Conservation (phyloP, 2,888 invertebrate genomes). For the Phasia obesa region DNA sequence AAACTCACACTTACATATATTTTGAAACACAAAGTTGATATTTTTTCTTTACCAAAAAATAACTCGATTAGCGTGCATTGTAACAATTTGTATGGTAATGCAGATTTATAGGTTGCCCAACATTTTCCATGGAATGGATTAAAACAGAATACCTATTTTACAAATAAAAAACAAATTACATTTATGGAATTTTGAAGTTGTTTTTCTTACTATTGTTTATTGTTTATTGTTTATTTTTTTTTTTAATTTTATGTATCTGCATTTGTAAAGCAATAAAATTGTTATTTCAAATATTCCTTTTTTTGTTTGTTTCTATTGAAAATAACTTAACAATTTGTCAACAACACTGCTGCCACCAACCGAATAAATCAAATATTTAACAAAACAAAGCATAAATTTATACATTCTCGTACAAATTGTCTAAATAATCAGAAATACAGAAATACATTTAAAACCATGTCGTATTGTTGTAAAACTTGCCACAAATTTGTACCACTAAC, state of each 20-base stretch:
- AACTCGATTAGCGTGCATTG: no score
- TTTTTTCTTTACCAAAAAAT: no score
- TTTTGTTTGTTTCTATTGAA: conserved; percentile 16
- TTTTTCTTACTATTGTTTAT: conserved; percentile 7
- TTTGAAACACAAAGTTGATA: no score
- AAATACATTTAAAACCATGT: conserved; percentile 17
- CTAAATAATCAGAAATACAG: conserved; percentile 7
- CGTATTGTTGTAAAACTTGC: conserved; percentile 37
- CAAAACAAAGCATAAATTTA: conserved; percentile 26
- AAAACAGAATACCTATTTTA: not conserved
- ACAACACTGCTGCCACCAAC: conserved; percentile 42
- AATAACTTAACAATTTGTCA: conserved; percentile 49
- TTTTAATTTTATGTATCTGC: not conserved
- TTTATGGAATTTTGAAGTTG: conserved; percentile 33
- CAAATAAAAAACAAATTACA: not conserved
- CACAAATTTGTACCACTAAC: conserved; percentile 29
- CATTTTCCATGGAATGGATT: conserved; percentile 7
- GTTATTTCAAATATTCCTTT: conserved; percentile 34
- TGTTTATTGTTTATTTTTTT: no score
- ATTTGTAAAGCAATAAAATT: conserved; percentile 37
- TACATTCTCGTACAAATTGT: conserved; percentile 25
- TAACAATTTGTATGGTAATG: not conserved
- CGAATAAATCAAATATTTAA: conserved; percentile 45
- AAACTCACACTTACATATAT: no score
- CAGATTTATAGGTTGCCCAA: conserved; percentile 19